Conservation (phyloP, 2,888 invertebrate genomes). For the Exephanes ischioxanthus region DNA sequence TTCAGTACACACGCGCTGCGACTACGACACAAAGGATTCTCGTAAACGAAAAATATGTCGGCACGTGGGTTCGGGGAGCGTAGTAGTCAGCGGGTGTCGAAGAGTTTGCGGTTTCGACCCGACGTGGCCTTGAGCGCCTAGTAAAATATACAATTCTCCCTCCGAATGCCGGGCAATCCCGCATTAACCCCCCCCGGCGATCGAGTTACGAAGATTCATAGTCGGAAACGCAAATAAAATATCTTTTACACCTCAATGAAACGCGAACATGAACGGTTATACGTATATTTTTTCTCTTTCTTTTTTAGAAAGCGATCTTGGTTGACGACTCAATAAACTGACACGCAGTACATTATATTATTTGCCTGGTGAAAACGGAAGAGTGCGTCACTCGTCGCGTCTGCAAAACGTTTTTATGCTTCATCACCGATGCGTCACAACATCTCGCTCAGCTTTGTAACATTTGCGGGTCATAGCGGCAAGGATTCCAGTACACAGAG, state of each 20-base stretch:
- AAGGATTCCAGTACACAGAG: not conserved
- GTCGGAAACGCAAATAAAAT: not conserved
- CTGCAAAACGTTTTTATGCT: slow-evolving; percentile 55
- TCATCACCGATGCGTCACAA: slow-evolving; percentile 53
- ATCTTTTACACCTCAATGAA: not conserved
- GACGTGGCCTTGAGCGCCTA: slow-evolving; percentile 54
- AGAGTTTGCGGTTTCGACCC: slow-evolving; percentile 45
- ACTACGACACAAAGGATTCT: slow-evolving; percentile 3
- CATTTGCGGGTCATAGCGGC: slow-evolving; percentile 2
- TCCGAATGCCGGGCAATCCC: not conserved
- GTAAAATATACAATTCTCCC: slow-evolving; percentile 4
- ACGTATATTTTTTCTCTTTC: not conserved
- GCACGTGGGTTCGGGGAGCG: slow-evolving; percentile 1
- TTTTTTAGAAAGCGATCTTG: not conserved
- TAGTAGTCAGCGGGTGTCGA: slow-evolving; percentile 42
- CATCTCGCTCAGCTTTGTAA: slow-evolving; percentile 16
- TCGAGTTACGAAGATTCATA: slow-evolving; percentile 25
- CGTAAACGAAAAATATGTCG: slow-evolving; percentile 17
- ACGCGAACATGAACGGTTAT: not conserved
- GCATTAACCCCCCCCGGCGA: not conserved
- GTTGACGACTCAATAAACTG: slow-evolving; percentile 6
- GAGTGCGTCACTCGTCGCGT: slow-evolving; percentile 43
- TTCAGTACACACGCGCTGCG: slow-evolving; percentile 6
- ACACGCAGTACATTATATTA: slow-evolving; percentile 38
- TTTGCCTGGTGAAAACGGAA: slow-evolving; percentile 54